Base-by-base conservation (phyloP, 2,797 vertebrate genomes). In the Naso thynnoides region DNA sequence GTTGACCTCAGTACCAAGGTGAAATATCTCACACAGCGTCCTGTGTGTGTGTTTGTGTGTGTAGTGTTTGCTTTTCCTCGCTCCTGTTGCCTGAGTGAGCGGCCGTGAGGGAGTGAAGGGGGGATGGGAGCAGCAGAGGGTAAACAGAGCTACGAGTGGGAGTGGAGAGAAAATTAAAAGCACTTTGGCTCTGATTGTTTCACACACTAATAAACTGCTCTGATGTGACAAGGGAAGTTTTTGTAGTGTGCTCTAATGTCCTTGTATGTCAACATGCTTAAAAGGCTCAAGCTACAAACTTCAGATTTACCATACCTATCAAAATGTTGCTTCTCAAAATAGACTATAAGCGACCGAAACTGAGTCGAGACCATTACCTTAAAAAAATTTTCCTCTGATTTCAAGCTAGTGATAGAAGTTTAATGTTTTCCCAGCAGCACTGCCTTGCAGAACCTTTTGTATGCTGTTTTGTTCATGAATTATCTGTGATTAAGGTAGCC, bases 1-100 rank as follows among this genome's bases (percentile, higher is more conserved):
- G 73, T 81, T 49, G 74, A 83, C 87, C 85, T 87, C 72, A 1
- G 62, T 69, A 47, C 76, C 91, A 89, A 92, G 86, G 90, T 93
- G 85, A 91, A 86, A 81, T 1, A 48, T 85, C 73, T 87, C 73
- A 62, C 83, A 77, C 79, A 75, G 79, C 18, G n/a, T 36, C 56
- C 56, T 78, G 69, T 88, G 74, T 79, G 76, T 80, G 21, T 61
- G 38, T 73, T 41, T 58, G 18, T 64, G n/a, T 53, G 39, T 42
- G 52, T 33, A 9, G 59, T 90, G 88, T 88, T 90, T 92, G 86
- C 84, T 86, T 87, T 88, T 55, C 55, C 71, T 87, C 55, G 19
- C 68, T 88, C 56, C 59, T 69, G 87, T 88, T 89, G 86, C 90
- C 90, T 55, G 67, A 88, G 89, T 36, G 84, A 86, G 80, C 10